phyloP scores from a whole-genome alignment of 2,797 vertebrate species.

The Myripristis murdjan region DNA sequence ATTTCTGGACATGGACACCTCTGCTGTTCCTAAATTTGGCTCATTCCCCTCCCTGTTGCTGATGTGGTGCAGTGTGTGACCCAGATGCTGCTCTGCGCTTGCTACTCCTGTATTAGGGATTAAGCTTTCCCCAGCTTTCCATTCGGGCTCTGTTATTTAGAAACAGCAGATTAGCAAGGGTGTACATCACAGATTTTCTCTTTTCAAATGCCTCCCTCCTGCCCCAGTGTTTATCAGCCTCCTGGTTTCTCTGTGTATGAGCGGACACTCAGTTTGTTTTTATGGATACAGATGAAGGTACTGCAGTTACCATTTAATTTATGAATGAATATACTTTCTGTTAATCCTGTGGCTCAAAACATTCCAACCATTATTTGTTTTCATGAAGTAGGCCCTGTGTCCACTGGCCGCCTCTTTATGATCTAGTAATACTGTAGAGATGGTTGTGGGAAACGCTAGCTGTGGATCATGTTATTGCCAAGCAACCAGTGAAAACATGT shows the following conservation, averaged over 20 bases:
- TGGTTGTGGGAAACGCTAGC: background rate
- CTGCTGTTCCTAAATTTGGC: conserved; percentile 72
- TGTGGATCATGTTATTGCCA: background rate
- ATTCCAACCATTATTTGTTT: background rate
- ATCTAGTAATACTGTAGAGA: background rate
- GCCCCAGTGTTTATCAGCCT: conserved; percentile 32
- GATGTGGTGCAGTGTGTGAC: conserved; percentile 64
- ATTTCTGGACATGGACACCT: conserved; percentile 71
- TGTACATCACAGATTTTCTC: conserved; percentile 64
- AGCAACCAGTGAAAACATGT: background rate
- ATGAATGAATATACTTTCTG: no score
- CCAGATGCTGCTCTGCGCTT: conserved; percentile 70
- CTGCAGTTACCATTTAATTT: background rate
- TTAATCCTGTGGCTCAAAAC: background rate
- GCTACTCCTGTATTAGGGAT: conserved; percentile 69
- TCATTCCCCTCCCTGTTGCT: conserved; percentile 49
- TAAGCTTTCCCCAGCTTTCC: conserved; percentile 62
- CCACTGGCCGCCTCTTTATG: background rate
- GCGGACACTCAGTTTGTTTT: conserved; percentile 40
- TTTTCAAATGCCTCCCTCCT: conserved; percentile 39
- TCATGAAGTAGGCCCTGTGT: background rate
- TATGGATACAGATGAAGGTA: conserved; percentile 40
- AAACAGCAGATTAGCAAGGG: conserved; percentile 72
- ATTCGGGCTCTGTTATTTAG: conserved; percentile 70
- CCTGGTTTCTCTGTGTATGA: conserved; percentile 47